phyloP scores from a whole-genome alignment of 2,888 invertebrate genomes.

The Eupithecia vulgata region DNA sequence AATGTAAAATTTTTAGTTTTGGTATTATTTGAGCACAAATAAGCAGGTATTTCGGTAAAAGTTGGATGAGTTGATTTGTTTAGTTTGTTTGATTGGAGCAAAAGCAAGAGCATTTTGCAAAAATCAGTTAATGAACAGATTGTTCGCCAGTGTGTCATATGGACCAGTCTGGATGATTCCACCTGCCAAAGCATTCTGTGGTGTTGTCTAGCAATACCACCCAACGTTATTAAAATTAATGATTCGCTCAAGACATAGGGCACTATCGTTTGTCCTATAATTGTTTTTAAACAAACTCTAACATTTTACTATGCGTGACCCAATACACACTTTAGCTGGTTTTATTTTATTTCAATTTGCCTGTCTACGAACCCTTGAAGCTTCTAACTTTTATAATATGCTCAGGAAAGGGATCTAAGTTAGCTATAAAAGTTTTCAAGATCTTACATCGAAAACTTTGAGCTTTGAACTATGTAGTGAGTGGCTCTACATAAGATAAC shows the following conservation, averaged over 20 bases:
- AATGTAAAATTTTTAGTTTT: neutral
- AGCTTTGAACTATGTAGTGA: conserved; percentile 13
- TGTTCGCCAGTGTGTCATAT: too few species aligned
- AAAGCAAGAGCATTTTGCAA: neutral
- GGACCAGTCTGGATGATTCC: neutral
- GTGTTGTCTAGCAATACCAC: neutral
- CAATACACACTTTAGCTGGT: neutral
- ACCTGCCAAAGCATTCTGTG: neutral
- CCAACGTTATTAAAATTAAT: neutral
- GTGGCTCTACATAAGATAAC: conserved; percentile 4
- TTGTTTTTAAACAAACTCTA: neutral
- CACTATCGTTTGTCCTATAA: neutral
- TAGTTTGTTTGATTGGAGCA: neutral
- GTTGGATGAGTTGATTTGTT: neutral
- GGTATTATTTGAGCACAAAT: neutral
- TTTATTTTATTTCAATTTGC: conserved; percentile 8
- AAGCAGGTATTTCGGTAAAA: neutral
- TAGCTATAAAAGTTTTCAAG: conserved; percentile 4
- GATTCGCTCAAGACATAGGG: neutral
- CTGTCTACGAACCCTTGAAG: neutral
- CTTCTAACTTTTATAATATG: conserved; percentile 9
- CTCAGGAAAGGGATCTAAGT: conserved; percentile 4
- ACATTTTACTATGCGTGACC: neutral
- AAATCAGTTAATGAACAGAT: neutral
- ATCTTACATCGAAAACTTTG: conserved; percentile 9